Conservation (phyloP, 2,797 vertebrate genomes). For the Enteromius thamalakanensis region DNA sequence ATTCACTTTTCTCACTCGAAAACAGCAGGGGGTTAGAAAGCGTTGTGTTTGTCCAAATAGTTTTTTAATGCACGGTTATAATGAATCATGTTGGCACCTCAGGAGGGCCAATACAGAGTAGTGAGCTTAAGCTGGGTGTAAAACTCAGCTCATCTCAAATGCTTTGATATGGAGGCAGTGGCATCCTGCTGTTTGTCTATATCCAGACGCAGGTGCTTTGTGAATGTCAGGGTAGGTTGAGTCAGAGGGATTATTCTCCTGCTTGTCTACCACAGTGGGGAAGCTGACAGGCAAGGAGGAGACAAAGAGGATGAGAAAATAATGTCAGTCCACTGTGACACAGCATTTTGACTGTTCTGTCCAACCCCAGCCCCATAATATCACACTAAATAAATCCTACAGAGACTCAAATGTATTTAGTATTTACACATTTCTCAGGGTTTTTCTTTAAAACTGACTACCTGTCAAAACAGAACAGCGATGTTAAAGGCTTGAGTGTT, state of each 20-base stretch:
- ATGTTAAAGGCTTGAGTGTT: not conserved
- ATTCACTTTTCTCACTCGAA: constrained; percentile 4
- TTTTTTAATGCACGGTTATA: constrained; percentile 30
- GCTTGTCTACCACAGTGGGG: constrained; percentile 39
- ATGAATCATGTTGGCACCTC: constrained; percentile 32
- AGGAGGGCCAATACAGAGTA: constrained; percentile 15
- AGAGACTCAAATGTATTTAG: not conserved
- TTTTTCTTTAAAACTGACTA: not conserved
- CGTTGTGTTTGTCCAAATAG: constrained; percentile 33
- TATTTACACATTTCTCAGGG: not conserved
- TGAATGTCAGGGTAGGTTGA: constrained; percentile 46
- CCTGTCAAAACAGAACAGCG: not conserved
- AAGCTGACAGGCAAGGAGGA: constrained; percentile 20
- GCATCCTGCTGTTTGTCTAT: constrained; percentile 41
- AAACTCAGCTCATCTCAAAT: constrained; percentile 24
- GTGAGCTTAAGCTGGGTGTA: constrained; percentile 18
- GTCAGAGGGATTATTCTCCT: constrained; percentile 43
- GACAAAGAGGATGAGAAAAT: constrained; percentile 31
- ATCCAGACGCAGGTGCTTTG: constrained; percentile 39
- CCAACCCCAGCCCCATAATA: not conserved
- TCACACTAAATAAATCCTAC: not conserved
- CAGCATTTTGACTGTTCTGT: constrained; percentile 10
- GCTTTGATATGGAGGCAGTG: constrained; percentile 43
- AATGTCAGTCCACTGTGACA: constrained; percentile 31
- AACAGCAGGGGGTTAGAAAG: not conserved